phyloP scores from a whole-genome alignment of 2,113 vertebrate species.

The Agelaius phoeniceus region DNA sequence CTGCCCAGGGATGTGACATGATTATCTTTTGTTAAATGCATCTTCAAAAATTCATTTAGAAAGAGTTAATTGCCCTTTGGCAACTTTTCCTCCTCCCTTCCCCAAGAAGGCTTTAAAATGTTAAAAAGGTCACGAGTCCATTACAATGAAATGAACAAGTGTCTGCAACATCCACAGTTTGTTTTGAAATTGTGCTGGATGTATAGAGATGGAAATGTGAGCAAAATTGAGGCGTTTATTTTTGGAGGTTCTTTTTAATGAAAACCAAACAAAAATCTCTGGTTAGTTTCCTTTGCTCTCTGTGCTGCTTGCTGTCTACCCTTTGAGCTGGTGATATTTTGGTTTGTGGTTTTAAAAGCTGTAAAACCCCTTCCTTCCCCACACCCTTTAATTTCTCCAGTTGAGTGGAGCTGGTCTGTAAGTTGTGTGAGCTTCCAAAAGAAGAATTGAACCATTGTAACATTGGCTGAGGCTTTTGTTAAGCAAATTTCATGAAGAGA shows the following conservation, averaged over 20 bases:
- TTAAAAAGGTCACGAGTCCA: slow-evolving; percentile 15
- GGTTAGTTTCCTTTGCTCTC: not conserved
- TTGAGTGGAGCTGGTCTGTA: slow-evolving; percentile 30
- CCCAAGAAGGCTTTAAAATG: slow-evolving; percentile 34
- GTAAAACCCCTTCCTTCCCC: not conserved
- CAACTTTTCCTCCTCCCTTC: slow-evolving; percentile 54
- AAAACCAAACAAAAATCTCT: not conserved
- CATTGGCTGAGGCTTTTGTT: slow-evolving; percentile 68
- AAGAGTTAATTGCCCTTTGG: slow-evolving; percentile 57
- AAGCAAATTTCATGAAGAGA: slow-evolving; percentile 75
- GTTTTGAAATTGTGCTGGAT: slow-evolving; percentile 35
- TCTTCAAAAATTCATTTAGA: slow-evolving; percentile 55
- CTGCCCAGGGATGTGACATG: slow-evolving; percentile 17
- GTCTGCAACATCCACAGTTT: slow-evolving; percentile 17
- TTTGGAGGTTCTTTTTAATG: not conserved
- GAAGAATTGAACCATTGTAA: slow-evolving; percentile 75
- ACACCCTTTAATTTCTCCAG: not conserved
- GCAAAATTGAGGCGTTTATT: not conserved
- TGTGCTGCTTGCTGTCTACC: not conserved
- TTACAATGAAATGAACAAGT: slow-evolving; percentile 4
- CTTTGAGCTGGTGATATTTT: not conserved
- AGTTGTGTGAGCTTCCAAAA: slow-evolving; percentile 61
- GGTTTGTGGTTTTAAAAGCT: not conserved
- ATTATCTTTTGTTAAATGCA: slow-evolving; percentile 34
- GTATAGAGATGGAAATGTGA: slow-evolving; percentile 57